A percentile compares a stretch with the other conserved stretches of the same genome.
Conservation (phyloP, 2,888 invertebrate species). For the Eupithecia insigniata region DNA sequence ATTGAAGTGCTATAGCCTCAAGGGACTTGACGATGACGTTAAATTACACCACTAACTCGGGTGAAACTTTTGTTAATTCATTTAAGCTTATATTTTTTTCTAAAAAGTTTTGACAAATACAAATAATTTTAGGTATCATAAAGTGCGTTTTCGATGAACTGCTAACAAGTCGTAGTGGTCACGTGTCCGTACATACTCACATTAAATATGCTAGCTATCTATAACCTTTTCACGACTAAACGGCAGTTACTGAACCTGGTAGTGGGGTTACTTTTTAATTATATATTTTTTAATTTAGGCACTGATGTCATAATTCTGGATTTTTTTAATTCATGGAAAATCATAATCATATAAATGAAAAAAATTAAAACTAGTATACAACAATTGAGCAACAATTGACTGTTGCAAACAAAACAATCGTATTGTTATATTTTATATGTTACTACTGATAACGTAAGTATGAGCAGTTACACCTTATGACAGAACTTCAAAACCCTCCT, state of each 20-base stretch:
- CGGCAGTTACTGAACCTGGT: not conserved
- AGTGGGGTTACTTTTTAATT: not conserved
- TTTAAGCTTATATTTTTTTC: not conserved
- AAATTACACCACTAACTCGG: constrained; percentile 15
- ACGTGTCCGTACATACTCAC: not conserved
- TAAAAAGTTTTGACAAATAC: not conserved
- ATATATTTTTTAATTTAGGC: too few species aligned
- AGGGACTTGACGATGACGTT: constrained; percentile 17
- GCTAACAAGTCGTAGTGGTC: not conserved
- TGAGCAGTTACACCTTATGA: too few species aligned
- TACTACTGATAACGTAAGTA: too few species aligned
- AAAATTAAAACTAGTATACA: too few species aligned
- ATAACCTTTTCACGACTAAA: not conserved
- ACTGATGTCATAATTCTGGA: too few species aligned
- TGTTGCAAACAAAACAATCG: too few species aligned
- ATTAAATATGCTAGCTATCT: not conserved
- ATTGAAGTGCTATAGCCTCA: constrained; percentile 19
- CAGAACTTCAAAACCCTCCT: too few species aligned
- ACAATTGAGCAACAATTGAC: too few species aligned
- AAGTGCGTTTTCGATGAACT: not conserved
- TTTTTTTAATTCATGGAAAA: too few species aligned
- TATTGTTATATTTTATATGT: too few species aligned
- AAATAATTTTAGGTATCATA: too few species aligned
- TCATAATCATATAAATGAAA: too few species aligned
- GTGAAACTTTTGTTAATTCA: not conserved